These are phyloP conservation scores for Ennomos fuscantarius DNA, from an alignment of 2,888 invertebrate genomes.

Conservation along the genomic window DNA sequence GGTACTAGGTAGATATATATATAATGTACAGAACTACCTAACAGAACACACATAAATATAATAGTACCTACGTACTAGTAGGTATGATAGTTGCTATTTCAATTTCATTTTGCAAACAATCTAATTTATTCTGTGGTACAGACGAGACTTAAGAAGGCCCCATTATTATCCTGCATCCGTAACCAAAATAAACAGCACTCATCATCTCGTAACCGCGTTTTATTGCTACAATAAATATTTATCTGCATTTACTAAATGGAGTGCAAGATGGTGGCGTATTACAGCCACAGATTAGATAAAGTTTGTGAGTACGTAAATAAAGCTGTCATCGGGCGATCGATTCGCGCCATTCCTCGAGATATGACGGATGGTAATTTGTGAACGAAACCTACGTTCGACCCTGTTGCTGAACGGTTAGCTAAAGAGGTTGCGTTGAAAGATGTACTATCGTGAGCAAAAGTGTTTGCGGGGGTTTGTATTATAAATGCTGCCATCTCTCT, in stretches of 20 bases:
- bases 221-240: slow-evolving; percentile 77
- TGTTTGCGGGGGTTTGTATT: slow-evolving; percentile 12
- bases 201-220: slow-evolving; percentile 58
- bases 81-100: too few species aligned
- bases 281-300: too few species aligned
- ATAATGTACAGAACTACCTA: too few species aligned
- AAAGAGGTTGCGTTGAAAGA: slow-evolving; percentile 70
- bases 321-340: slow-evolving; percentile 72
- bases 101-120: too few species aligned
- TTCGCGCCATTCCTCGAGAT: slow-evolving; percentile 67
- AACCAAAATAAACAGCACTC: slow-evolving; percentile 68
- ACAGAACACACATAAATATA: too few species aligned
- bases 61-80: too few species aligned
- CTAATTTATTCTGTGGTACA: too few species aligned
- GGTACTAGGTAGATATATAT: too few species aligned
- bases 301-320: slow-evolving; percentile 46
- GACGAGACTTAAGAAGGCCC: background rate
- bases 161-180: slow-evolving; percentile 36
- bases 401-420: slow-evolving; percentile 53
- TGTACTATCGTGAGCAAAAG: slow-evolving; percentile 54
- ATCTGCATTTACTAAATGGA: slow-evolving; percentile 82
- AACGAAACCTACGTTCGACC: slow-evolving; percentile 43
- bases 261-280: slow-evolving; percentile 66
- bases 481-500: background rate
- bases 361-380: slow-evolving; percentile 42